Evolutionary conservation across 2,797 vertebrate species (phyloP), one percentile per base, ranked within the genome.

Genomic region (Myiotriccus ornatus): DNA sequence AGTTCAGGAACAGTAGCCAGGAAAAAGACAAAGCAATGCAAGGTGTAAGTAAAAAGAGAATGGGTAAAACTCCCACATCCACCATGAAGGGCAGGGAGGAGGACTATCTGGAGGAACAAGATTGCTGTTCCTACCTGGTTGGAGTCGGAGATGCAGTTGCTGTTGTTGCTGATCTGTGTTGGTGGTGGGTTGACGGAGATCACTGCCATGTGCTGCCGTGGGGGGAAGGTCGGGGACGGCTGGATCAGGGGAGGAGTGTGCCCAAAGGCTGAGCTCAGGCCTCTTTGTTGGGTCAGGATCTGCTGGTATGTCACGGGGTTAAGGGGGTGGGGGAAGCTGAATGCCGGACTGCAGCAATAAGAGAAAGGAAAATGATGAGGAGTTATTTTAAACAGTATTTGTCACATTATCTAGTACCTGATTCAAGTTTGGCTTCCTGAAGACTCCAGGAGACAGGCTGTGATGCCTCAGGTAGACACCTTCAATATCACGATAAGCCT

Each of bases 221-320:
- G 92, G 17, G 98, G 97, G 87, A 98, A 99, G 6, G 99, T 98
- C 2, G 99, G 98, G 0, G 99, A 97, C 0, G 98, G 98, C 77
- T 99, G 99, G 56, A 99, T 98, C 87, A 99, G 97, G 34, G 99
- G 99, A 15, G 99, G 98, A 0, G 99, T 99, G 97, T 99, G 99
- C 79, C 99, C 99, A 0, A 99, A 99, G 41, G 99, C 98, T 14
- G 98, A 98, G 76, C 98, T 99, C 80, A 99, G 97, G 52, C 98
- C 97, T 79, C 99, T 98, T 97, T 99, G 99, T 97, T 99, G 99
- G 80, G 97, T 98, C 96, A 99, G 90, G 74, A 99, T 98, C 97
- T 99, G 99, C 98, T 99, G 99, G 96, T 99, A 99, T 1, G 99
- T 98, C 97, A 99, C 94, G 0, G 99, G 99, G 91, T 99, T 99